A percentile compares a stretch with the other conserved stretches of the same genome.
phyloP scores from a whole-genome alignment of 2,888 invertebrate genomes.

The Seira musarum region DNA sequence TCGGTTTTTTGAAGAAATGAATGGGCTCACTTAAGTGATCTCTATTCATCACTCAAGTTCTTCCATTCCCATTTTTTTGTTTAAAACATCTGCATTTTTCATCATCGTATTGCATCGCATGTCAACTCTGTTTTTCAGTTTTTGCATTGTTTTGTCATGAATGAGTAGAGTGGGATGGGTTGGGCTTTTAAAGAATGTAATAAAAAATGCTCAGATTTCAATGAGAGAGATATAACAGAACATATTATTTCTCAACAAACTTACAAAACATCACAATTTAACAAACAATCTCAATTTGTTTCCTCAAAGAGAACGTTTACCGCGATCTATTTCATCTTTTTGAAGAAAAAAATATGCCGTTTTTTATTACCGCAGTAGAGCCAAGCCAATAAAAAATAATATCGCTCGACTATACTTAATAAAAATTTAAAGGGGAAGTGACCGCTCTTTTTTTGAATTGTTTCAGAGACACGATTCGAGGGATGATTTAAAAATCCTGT shows the following conservation, averaged over 20 bases:
- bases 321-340: background rate
- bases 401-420: background rate
- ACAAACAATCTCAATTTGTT: conserved; percentile 10
- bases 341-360: background rate
- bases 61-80: background rate
- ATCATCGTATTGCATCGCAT: background rate
- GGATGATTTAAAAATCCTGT: too few species aligned
- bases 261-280: background rate
- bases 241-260: background rate
- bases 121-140: background rate
- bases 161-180: background rate
- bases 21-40: conserved; percentile 4
- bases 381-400: conserved; percentile 3
- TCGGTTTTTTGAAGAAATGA: background rate
- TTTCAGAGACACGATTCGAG: too few species aligned
- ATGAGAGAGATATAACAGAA: too few species aligned
- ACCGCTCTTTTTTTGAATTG: too few species aligned
- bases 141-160: conserved; percentile 4
- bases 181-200: background rate
- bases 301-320: conserved; percentile 2
- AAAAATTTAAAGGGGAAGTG: too few species aligned
- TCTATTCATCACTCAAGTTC: background rate
- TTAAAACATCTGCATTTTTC: background rate
- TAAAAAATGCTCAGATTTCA: background rate
- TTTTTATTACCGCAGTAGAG: background rate